phyloP scores from a whole-genome alignment of 2,797 vertebrate species.

The Periparus ater region DNA sequence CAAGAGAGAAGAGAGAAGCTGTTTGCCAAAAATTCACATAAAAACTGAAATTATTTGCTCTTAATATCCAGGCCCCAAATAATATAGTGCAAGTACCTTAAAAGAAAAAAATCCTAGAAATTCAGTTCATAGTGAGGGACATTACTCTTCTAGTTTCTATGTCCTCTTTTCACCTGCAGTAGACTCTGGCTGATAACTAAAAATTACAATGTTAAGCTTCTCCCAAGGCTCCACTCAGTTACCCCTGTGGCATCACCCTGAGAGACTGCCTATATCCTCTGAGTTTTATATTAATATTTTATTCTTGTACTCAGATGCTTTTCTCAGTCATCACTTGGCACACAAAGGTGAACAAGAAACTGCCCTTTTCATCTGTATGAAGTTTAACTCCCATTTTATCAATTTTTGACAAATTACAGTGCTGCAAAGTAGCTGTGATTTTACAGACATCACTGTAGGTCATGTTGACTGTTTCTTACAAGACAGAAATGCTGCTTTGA shows the following conservation, averaged over 20 bases:
- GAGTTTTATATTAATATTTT: neutral
- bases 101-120: neutral
- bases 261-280: neutral
- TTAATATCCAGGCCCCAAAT: neutral
- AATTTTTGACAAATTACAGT: neutral
- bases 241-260: neutral
- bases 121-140: neutral
- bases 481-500: neutral
- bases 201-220: neutral
- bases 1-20: neutral
- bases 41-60: neutral
- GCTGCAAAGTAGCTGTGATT: neutral
- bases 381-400: neutral
- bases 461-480: neutral
- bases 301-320: neutral
- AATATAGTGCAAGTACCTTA: neutral
- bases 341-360: neutral
- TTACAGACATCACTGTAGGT: neutral
- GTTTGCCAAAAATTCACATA: neutral
- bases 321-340: neutral
- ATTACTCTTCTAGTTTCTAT: neutral
- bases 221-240: neutral
- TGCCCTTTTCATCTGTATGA: neutral
- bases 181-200: neutral
- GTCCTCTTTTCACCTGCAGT: neutral